Percentiles rank a stretch among this genome's conserved stretches.
phyloP scores from a whole-genome alignment of 1,140 invertebrate species.

The Aporrectodea caliginosa region DNA sequence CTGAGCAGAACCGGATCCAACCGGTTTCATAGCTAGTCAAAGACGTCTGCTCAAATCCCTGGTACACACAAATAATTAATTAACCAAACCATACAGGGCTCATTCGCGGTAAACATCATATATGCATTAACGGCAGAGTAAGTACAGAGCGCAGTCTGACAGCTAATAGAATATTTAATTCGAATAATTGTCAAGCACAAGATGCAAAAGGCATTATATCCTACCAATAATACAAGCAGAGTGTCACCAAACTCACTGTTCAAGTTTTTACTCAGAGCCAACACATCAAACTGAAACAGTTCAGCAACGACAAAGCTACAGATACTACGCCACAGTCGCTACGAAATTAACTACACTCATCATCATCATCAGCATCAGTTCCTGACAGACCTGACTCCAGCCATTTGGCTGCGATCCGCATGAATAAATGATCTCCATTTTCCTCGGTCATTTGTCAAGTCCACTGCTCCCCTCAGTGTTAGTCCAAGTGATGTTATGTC shows the following conservation, averaged over 20 bases:
- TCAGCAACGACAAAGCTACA: too few relatives aligned
- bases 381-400: too few relatives aligned
- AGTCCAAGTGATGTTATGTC: too few relatives aligned
- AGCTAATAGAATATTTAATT: too few relatives aligned
- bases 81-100: neutral
- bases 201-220: neutral
- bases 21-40: neutral
- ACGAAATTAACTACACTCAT: neutral
- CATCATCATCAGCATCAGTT: neutral
- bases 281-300: neutral
- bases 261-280: neutral
- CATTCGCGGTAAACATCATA: neutral
- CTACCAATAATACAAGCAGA: neutral
- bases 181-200: too few relatives aligned
- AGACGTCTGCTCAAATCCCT: slow-evolving; percentile 42
- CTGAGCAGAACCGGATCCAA: too few relatives aligned
- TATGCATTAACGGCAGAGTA: neutral
- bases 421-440: too few relatives aligned
- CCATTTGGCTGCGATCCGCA: too few relatives aligned
- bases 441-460: too few relatives aligned
- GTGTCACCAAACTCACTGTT: neutral
- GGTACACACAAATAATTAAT: neutral
- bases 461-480: too few relatives aligned
- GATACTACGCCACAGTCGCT: too few relatives aligned
- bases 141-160: neutral